These are phyloP conservation scores for Circaetus cinerascens DNA, from an alignment of 2,113 vertebrate species.

Conservation along the genomic window DNA sequence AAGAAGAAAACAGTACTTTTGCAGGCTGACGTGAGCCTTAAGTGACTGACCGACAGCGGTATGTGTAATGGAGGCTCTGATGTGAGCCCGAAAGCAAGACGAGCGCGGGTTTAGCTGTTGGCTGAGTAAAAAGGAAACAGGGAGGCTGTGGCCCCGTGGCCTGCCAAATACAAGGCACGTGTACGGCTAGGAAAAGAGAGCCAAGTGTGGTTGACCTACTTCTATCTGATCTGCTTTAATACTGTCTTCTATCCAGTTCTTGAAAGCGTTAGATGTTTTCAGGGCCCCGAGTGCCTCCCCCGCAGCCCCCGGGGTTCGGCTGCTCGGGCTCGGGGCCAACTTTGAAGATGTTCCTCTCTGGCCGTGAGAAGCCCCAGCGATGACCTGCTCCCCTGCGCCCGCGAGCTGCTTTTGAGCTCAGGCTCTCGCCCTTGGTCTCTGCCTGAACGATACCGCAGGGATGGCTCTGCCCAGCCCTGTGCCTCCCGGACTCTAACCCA, in stretches of 20 bases:
- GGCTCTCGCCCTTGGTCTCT: background rate
- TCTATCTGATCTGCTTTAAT: background rate
- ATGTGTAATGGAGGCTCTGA: background rate
- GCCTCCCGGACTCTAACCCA: accelerated
- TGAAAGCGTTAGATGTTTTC: background rate
- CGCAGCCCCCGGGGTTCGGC: background rate
- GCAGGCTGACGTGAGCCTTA: background rate
- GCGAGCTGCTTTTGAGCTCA: background rate
- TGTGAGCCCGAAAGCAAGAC: background rate
- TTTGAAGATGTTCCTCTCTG: background rate
- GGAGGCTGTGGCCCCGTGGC: background rate
- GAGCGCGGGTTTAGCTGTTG: background rate
- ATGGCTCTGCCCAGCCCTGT: background rate
- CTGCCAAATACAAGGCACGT: background rate
- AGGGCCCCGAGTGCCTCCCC: background rate
- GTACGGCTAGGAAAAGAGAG: background rate
- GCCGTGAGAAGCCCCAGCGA: background rate
- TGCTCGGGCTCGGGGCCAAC: background rate
- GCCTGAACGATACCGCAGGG: background rate
- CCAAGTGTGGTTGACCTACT: background rate
- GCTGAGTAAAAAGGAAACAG: background rate
- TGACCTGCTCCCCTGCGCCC: accelerated
- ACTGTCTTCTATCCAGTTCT: background rate
- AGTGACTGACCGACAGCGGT: background rate
- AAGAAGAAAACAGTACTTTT: background rate